Conservation (phyloP, 2,113 vertebrate genomes). For the Xenus cinereus region DNA sequence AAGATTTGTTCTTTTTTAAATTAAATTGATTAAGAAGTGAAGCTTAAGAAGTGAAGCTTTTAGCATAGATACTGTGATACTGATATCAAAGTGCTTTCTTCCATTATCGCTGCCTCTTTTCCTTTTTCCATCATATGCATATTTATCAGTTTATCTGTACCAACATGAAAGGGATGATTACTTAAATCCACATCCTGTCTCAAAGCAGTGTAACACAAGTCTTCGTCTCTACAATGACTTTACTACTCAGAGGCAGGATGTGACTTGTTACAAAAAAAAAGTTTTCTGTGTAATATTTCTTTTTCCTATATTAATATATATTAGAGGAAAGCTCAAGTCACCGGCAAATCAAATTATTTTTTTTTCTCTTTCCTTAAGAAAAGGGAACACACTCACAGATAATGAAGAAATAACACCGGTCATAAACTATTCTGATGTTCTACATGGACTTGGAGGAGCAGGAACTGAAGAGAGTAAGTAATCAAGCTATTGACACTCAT, state of each 20-base stretch:
- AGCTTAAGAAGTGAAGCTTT: not conserved
- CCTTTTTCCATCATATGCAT: not conserved
- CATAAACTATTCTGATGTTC: not conserved
- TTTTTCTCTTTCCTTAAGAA: not conserved
- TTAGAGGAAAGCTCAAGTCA: not conserved
- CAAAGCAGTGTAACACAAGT: not conserved
- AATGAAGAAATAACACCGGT: not conserved
- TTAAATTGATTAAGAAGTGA: not conserved
- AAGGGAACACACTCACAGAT: not conserved
- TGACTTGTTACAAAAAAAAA: not conserved
- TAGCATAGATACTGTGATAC: not conserved
- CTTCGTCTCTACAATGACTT: not conserved
- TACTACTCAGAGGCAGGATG: not conserved
- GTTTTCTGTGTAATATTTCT: not conserved
- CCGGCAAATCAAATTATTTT: not conserved
- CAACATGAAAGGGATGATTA: not conserved
- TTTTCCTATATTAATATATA: not conserved
- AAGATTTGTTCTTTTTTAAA: not conserved
- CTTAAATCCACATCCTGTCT: not conserved
- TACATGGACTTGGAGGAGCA: not conserved
- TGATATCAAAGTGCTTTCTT: not conserved
- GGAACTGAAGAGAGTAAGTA: not conserved
- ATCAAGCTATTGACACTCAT: not conserved
- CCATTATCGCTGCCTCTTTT: not conserved
- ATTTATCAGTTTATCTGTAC: not conserved